phyloP scores from a whole-genome alignment of 2,888 invertebrate species.

The Trachelus iudaicus region DNA sequence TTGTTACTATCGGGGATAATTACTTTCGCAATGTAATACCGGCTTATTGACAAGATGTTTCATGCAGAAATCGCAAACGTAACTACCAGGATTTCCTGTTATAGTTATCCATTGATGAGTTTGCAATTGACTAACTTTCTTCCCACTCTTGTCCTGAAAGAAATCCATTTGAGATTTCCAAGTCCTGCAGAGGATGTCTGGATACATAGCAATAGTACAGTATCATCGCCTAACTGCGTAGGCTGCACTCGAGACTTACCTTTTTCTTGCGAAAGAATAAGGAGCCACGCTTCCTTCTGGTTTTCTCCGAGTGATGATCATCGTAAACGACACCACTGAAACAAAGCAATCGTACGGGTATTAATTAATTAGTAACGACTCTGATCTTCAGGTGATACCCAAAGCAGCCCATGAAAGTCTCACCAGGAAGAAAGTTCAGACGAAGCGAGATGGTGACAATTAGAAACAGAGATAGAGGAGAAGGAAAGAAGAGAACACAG shows the following conservation, averaged over 20 bases:
- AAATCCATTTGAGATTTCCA: constrained; percentile 4
- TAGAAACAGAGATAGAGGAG: constrained; percentile 12
- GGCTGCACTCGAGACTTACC: constrained; percentile 63
- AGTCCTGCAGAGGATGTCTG: not conserved
- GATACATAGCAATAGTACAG: not conserved
- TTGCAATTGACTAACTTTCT: constrained; percentile 64
- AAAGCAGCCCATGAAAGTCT: not conserved
- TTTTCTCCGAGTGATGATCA: constrained; percentile 84
- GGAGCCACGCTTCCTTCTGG: constrained; percentile 85
- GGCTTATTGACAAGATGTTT: constrained; percentile 83
- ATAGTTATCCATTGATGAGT: constrained; percentile 78
- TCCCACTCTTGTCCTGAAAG: constrained; percentile 79
- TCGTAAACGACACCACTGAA: constrained; percentile 62
- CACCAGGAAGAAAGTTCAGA: not conserved
- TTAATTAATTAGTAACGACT: too few relatives aligned
- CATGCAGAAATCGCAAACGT: constrained; percentile 82
- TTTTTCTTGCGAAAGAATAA: constrained; percentile 93
- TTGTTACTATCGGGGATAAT: constrained; percentile 54
- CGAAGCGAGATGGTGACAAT: constrained; percentile 5
- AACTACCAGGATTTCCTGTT: constrained; percentile 72
- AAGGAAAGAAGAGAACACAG: constrained; percentile 4
- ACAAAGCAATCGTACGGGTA: constrained; percentile 12
- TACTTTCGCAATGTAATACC: constrained; percentile 87
- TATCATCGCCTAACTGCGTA: too few relatives aligned
- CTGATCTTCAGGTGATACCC: not conserved